Base-by-base conservation (phyloP, 53 echinoderm and acorn worm species). In the Luidia sarsii region DNA sequence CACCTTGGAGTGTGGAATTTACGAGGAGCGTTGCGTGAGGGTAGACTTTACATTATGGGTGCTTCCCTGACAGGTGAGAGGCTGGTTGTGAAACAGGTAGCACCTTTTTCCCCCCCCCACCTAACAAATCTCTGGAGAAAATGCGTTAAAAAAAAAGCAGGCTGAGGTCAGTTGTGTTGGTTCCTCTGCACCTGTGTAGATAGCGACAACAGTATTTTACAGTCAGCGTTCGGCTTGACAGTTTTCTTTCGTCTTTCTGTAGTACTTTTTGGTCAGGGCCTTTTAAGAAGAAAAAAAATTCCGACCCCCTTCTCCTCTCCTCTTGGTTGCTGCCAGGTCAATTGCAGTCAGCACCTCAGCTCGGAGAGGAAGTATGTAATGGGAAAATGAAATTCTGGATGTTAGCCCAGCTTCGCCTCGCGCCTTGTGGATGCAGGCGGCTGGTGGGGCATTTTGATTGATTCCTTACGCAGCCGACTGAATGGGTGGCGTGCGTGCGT, bases 11-110 rank as follows among this genome's bases (percentile, higher is more conserved):
- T 37, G 29, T 41, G 32, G 25, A 77, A 77, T 77, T 77, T 77
- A 77, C 77, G 77, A n/a, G n/a, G n/a, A 77, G 60, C 46, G 27
- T 77, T 77, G 77, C 77, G 77, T 77, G 77, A 77, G 77, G 61
- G 60, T 27, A 41, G 59, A 32, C 39, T 59, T 48, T 60, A 16
- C 55, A 48, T 60, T 60, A 22, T 21, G 53, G 35, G 71, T n/a
- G n/a, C n/a, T n/a, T n/a, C n/a, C n/a, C n/a, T n/a, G n/a, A n/a
- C n/a, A n/a, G n/a, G n/a, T n/a, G n/a, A n/a, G n/a, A n/a, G n/a
- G n/a, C n/a, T n/a, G n/a, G n/a, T n/a, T n/a, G n/a, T n/a, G n/a
- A n/a, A n/a, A n/a, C n/a, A n/a, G n/a, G n/a, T n/a, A n/a, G n/a
- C n/a, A n/a, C n/a, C n/a, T n/a, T n/a, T n/a, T n/a, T n/a, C n/a